Base-by-base conservation (phyloP, 2,113 vertebrate genomes). In the Butastur rufipennis region DNA sequence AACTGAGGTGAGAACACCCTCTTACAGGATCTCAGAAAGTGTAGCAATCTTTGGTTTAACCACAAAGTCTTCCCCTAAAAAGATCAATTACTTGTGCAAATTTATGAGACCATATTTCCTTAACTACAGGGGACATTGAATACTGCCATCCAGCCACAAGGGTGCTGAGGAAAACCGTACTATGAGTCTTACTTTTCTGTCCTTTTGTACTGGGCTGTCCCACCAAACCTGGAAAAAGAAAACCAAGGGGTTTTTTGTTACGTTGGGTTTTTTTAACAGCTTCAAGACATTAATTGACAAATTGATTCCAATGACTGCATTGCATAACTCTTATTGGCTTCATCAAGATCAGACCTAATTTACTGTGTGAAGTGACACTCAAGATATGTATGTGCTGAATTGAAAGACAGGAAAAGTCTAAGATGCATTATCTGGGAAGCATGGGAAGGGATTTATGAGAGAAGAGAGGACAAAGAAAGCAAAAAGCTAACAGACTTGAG, bases 211-310 rank as follows among this genome's bases (percentile, higher is more conserved):
- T 77, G 11, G 43, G 3, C 9, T 15, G 1, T 62, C 13, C 16
- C 27, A 67, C 29, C 26, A 56, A 50, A 77, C 47, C 4, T 32
- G 15, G 29, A 38, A 47, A 45, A 42, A 67, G 5, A 68, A 63
- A 77, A 52, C 0, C 13, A 45, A 62, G 17, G 1, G 1, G 0
- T 1, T 48, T 42, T 75, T 56, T 55, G 13, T 8, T 70, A 56
- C 3, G 1, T 56, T 56, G 26, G 6, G 0, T 0, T 40, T 78
- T 73, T 68, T n/a, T 59, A 55, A 61, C 16, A 62, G 11, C 13
- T 75, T 86, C 20, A 61, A 43, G 15, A 70, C 16, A 15, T 55
- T 48, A 67, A 15, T 22, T 70, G 11, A 12, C 11, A 38, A 53
- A 9, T 31, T 40, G 36, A 62, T 9, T 27, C 18, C 34, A 40